Evolutionary conservation across 2,888 invertebrate species (phyloP).

Genomic region (Nymphalis urticae): DNA sequence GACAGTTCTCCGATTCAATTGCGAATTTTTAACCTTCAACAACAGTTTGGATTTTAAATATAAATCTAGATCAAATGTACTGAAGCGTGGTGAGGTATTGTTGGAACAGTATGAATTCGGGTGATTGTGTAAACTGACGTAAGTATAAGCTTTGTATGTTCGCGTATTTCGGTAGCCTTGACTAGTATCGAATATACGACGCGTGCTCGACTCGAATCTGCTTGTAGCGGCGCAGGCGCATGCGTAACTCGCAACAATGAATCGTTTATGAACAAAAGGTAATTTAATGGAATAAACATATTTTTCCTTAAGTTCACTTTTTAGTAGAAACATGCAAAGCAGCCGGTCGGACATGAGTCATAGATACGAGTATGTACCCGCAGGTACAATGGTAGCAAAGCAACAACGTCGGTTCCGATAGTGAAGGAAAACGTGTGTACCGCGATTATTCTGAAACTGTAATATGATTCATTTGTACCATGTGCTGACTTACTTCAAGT

Average conservation of each 20-base stretch:
- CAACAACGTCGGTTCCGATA: not conserved
- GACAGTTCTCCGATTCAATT: constrained; percentile 16
- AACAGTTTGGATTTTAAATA: constrained; percentile 19
- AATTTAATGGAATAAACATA: constrained; percentile 41
- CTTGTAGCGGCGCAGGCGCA: constrained; percentile 9
- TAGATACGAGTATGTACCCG: constrained; percentile 5
- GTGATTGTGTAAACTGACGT: constrained; percentile 41
- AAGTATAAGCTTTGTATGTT: constrained; percentile 32
- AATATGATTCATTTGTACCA: constrained; percentile 2
- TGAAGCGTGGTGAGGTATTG: constrained; percentile 30
- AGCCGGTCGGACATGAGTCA: constrained; percentile 17
- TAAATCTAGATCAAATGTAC: constrained; percentile 26
- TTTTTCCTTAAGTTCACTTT: constrained; percentile 32
- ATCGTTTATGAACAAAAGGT: constrained; percentile 45
- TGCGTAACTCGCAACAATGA: constrained; percentile 30
- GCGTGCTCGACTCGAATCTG: constrained; percentile 10
- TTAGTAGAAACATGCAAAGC: constrained; percentile 18
- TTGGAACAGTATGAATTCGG: constrained; percentile 32
- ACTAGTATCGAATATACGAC: constrained; percentile 25
- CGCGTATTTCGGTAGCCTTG: constrained; percentile 39
- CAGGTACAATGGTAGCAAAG: not conserved
- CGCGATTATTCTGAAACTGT: constrained; percentile 4
- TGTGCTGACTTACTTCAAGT: not conserved
- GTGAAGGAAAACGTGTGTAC: not conserved
- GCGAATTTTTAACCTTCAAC: constrained; percentile 22